Evolutionary conservation across 2,888 invertebrate genomes (phyloP), one percentile per base, ranked within the genome.

Genomic region (Slavum lentiscoides): DNA sequence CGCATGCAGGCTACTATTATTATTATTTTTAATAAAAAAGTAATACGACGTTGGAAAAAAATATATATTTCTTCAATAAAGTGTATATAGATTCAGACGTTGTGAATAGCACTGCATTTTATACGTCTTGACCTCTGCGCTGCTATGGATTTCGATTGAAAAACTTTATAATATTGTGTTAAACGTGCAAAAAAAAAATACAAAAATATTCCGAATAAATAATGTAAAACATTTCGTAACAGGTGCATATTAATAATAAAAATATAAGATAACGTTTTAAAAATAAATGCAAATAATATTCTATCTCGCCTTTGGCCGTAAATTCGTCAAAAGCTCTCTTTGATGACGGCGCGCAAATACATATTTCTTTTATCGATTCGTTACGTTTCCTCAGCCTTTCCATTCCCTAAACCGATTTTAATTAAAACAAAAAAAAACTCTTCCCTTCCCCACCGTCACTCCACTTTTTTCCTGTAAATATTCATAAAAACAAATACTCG

Each of bases 191-290:
- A 15, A 15, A 58, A 21, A 39, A n/a, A 21, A 72, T 15, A 30
- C 30, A 30, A n/a, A 58, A 58, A 70, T 13, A 55, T 55, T 15
- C 49, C 19, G 19, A 37, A 37, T 69, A 17, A 69, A 55, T 55
- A 37, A 69, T 37, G 55, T 37, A 30, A 55, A 69, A 69, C 19
- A 53, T 69, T 15, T 23, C 53, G 53, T 39, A 69, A 55, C 69
- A 69, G 69, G 55, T 55, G 37, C 30, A n/a, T 15, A 67, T 66
- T 66, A 43, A 67, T 43, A 43, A 49, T 49, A 3, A 21, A 43
- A n/a, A n/a, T n/a, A 67, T 43, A 23, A 49, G 17, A 49, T 67
- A 49, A 49, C 21, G 21, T 67, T 21, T 21, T 23, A 49, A 66
- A 13, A 43, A 67, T 13, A 49, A 49, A 21, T 37, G 43, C 21